Evolutionary conservation across 1,140 invertebrate species (phyloP).

Genomic region (Holcopasites calliopsidis): DNA sequence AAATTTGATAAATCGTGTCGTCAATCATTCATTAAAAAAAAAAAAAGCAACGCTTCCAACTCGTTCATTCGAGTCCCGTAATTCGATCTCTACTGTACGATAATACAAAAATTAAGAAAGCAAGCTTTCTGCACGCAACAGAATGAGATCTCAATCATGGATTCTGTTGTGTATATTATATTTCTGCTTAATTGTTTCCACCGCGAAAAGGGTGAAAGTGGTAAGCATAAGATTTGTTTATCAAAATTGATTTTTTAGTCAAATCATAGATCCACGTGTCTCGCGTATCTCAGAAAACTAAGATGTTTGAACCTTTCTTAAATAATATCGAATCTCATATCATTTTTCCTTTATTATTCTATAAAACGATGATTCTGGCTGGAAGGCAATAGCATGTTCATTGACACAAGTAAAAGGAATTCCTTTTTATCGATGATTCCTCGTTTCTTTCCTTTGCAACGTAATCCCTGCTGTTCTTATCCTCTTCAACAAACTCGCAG

Average conservation of each 20-base stretch:
- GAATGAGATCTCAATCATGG: slow-evolving; percentile 11
- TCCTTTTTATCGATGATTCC: no score
- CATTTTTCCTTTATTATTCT: no score
- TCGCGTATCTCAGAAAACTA: no score
- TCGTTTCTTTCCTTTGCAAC: background rate
- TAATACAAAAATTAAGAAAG: background rate
- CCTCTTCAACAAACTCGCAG: background rate
- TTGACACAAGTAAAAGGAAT: no score
- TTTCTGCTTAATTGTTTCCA: slow-evolving; percentile 1
- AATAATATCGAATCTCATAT: no score
- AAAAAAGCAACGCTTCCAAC: no score
- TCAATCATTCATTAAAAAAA: background rate
- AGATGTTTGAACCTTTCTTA: no score
- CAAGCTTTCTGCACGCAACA: background rate
- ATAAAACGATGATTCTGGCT: no score
- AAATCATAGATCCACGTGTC: no score
- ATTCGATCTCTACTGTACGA: background rate
- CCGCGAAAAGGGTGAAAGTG: slow-evolving; percentile 28
- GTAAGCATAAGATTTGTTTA: slow-evolving; percentile 4
- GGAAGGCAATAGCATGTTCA: no score
- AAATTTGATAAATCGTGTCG: background rate
- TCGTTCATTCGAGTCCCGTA: background rate
- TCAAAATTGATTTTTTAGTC: no score
- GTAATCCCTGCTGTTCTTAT: background rate
- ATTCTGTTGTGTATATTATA: background rate